These are phyloP conservation scores for Cirrhinus molitorella DNA, from an alignment of 2,797 vertebrate genomes.

Conservation along the genomic window DNA sequence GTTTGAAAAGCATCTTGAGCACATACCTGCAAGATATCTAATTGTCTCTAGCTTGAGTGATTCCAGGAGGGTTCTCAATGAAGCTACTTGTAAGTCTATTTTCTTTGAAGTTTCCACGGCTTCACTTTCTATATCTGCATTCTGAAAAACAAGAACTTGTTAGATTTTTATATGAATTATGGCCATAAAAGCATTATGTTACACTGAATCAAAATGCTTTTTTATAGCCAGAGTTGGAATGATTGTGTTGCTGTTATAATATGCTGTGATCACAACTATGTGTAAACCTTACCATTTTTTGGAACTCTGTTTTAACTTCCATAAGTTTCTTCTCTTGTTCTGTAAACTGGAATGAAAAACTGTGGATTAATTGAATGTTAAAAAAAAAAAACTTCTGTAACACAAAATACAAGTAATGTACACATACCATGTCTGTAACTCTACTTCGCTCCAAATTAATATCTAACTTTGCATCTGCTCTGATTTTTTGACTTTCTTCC, in stretches of 20 bases:
- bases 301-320: slow-evolving; percentile 91
- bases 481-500: slow-evolving; percentile 88
- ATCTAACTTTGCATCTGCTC: slow-evolving; percentile 91
- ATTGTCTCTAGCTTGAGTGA: slow-evolving; percentile 94
- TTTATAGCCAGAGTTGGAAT: neutral
- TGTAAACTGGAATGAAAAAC: slow-evolving; percentile 84
- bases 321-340: slow-evolving; percentile 94
- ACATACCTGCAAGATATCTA: slow-evolving; percentile 91
- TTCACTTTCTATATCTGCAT: slow-evolving; percentile 83
- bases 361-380: neutral
- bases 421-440: slow-evolving; percentile 83
- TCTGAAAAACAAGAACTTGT: slow-evolving; percentile 66
- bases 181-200: neutral
- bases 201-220: neutral
- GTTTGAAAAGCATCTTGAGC: neutral
- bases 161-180: neutral
- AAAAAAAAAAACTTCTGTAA: neutral
- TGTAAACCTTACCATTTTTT: slow-evolving; percentile 82
- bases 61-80: slow-evolving; percentile 93
- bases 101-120: slow-evolving; percentile 92
- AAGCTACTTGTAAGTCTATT: slow-evolving; percentile 95
- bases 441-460: slow-evolving; percentile 95
- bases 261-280: neutral
- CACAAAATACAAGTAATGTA: neutral
- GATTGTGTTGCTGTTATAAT: neutral